Percentiles rank a stretch among this genome's conserved stretches.
Conservation (phyloP, 2,113 vertebrate genomes). For the Gobiocypris rarus region DNA sequence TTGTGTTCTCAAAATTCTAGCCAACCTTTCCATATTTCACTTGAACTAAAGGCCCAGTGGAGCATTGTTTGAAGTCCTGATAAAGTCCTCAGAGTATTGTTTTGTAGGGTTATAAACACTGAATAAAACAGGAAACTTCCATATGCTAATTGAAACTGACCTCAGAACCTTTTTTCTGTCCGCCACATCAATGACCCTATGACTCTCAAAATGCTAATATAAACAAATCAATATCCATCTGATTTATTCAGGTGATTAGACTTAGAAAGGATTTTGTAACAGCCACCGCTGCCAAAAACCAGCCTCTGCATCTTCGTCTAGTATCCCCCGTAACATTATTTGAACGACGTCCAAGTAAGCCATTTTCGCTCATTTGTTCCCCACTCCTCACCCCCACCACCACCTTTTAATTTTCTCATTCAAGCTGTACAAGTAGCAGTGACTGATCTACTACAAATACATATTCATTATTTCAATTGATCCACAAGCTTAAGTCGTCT, state of each 20-base stretch:
- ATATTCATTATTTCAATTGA: conserved; percentile 65
- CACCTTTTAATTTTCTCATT: conserved; percentile 51
- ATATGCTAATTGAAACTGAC: conserved; percentile 63
- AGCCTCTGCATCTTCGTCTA: conserved; percentile 32
- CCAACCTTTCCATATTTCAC: conserved; percentile 19
- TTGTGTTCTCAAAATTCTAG: background rate
- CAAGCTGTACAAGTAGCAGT: conserved; percentile 34
- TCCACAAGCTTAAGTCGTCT: conserved; percentile 54
- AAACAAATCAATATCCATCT: conserved; percentile 69
- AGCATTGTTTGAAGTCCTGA: conserved; percentile 15
- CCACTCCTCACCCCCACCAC: background rate
- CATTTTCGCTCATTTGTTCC: conserved; percentile 46
- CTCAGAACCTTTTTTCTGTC: conserved; percentile 46
- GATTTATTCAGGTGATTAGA: conserved; percentile 65
- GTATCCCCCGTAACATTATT: conserved; percentile 43
- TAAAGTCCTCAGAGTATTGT: conserved; percentile 43
- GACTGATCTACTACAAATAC: conserved; percentile 57
- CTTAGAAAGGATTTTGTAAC: conserved; percentile 59
- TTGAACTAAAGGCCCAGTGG: background rate
- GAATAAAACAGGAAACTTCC: conserved; percentile 50
- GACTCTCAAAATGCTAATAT: conserved; percentile 61
- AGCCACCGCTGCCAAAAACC: conserved; percentile 51
- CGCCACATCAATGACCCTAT: conserved; percentile 59
- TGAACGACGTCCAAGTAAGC: conserved; percentile 52
- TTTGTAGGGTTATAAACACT: conserved; percentile 36